Evolutionary conservation across 2,113 vertebrate genomes (phyloP).

Genomic region (Pycnonotus jocosus): DNA sequence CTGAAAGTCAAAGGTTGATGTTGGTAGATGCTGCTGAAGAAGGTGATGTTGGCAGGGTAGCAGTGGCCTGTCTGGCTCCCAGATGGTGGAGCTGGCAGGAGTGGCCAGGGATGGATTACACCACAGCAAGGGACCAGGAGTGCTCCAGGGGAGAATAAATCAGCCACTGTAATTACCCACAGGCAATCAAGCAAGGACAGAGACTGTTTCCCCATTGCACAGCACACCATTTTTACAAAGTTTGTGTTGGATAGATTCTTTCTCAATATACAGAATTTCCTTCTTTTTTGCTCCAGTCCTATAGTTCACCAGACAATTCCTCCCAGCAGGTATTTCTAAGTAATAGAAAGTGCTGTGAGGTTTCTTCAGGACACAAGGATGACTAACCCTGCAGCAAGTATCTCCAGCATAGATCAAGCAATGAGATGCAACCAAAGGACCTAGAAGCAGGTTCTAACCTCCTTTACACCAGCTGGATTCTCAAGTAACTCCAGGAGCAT

Average conservation of each 20-base stretch:
- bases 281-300: not conserved
- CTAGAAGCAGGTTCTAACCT: not conserved
- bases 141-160: not conserved
- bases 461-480: not conserved
- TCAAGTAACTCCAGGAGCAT: not conserved
- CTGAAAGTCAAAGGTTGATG: not conserved
- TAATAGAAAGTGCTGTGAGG: not conserved
- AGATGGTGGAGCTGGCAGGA: not conserved
- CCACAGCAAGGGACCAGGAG: not conserved
- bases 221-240: not conserved
- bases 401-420: constrained; percentile 3
- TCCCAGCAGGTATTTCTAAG: not conserved
- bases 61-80: not conserved
- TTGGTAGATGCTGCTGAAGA: not conserved
- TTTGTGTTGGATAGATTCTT: not conserved
- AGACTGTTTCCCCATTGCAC: not conserved
- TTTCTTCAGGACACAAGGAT: not conserved
- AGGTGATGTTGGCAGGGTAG: not conserved
- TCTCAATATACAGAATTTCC: not conserved
- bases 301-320: not conserved
- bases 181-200: not conserved
- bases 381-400: constrained; percentile 4
- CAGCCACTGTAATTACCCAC: not conserved
- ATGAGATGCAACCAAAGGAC: not conserved
- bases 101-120: not conserved